Evolutionary conservation across 2,113 vertebrate species (phyloP), one percentile per base, ranked within the genome.

Genomic region (Chascanopsetta lugubris): DNA sequence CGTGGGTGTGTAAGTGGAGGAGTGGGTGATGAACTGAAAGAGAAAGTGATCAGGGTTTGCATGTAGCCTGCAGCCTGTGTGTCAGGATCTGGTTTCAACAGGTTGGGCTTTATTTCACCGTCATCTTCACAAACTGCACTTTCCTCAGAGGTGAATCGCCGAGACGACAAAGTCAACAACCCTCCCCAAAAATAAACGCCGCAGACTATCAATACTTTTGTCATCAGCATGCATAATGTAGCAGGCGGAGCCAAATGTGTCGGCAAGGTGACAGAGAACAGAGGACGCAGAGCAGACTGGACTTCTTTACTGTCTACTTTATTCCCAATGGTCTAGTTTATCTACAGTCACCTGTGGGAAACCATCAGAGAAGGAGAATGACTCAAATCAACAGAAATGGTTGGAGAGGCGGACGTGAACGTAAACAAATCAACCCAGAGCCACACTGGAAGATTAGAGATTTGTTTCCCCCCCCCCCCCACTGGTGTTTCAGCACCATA

Each of bases 251-350:
- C 10, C 57, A 30, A 71, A 57, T 27, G 15, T 17, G 3, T 38
- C 30, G 36, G 53, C 38, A 24, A 55, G 6, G 43, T 57, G 36
- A 32, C 54, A 80, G 29, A 69, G n/a, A 82, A 69, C 32, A 75
- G 21, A 82, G 20, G 53, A 79, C 72, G 72, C 63, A 38, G 51
- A 11, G 42, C 17, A 67, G 58, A 71, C 54, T 24, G 56, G 73
- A 48, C 64, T 76, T 83, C 70, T 84, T 63, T 60, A 71, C 56
- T 30, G 51, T 85, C 62, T 79, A 79, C 66, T 85, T 85, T 87
- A 87, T 87, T 89, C 71, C 78, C 80, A 69, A 45, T 54, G 57
- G 80, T 79, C 42, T 69, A 57, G 49, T 84, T 76, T 85, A 85
- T 81, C 49, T 86, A 86, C 79, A 86, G 77, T 69, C 75, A 76